A percentile compares a stretch with the other conserved stretches of the same genome.
Conservation (phyloP, 2,113 vertebrate genomes). For the Sylvietta virens region DNA sequence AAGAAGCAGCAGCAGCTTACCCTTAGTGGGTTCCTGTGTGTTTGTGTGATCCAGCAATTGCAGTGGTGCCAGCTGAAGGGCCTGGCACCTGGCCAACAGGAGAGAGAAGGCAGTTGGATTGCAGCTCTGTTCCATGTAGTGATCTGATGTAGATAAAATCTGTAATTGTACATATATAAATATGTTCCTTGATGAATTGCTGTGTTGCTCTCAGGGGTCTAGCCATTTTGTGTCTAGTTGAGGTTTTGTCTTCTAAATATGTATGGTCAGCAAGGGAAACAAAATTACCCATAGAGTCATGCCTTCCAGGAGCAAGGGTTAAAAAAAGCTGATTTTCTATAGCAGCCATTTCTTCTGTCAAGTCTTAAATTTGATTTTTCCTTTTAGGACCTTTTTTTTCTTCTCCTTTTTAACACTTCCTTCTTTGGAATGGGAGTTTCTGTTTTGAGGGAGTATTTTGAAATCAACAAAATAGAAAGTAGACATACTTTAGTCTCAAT, state of each 20-base stretch:
- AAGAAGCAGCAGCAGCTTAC: not conserved
- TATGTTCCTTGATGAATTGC: not conserved
- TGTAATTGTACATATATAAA: not conserved
- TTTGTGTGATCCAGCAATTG: not conserved
- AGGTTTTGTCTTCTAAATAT: not conserved
- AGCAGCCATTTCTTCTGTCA: not conserved
- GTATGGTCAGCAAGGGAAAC: not conserved
- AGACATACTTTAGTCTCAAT: not conserved
- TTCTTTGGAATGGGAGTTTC: not conserved
- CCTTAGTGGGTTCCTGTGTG: not conserved
- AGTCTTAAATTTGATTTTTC: not conserved
- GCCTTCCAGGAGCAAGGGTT: not conserved
- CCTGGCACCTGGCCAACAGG: not conserved
- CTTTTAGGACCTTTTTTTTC: not conserved
- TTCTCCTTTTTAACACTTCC: not conserved
- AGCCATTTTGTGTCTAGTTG: not conserved
- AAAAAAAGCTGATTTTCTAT: not conserved
- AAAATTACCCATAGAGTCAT: not conserved
- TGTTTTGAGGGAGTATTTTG: not conserved
- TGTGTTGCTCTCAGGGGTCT: not conserved
- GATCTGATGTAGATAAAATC: not conserved
- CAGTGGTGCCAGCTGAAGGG: not conserved
- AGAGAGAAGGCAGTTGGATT: not conserved
- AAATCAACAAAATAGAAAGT: not conserved
- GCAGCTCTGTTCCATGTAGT: not conserved